Evolutionary conservation across 2,797 vertebrate species (phyloP).

Genomic region (Hydrocynus forskahlii): DNA sequence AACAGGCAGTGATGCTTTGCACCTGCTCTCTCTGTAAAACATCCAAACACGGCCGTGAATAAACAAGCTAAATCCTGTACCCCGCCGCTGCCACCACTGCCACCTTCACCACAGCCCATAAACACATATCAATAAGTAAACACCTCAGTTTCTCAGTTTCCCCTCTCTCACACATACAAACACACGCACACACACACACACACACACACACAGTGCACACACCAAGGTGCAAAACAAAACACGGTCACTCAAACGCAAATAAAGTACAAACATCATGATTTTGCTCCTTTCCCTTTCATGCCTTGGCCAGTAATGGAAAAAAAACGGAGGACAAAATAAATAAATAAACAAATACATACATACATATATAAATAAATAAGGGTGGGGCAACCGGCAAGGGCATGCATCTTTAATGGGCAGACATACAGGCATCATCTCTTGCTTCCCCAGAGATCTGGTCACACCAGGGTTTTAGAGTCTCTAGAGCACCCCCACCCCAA

Average conservation of each 20-base stretch:
- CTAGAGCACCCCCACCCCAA: constrained; percentile 35
- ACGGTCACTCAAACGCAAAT: constrained; percentile 17
- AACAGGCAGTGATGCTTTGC: constrained; percentile 39
- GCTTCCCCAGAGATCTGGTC: constrained; percentile 72
- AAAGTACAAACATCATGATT: not conserved
- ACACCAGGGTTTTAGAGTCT: constrained; percentile 68
- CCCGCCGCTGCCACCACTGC: constrained; percentile 46
- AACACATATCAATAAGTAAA: constrained; percentile 83
- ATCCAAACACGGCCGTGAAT: constrained; percentile 79
- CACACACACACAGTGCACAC: constrained; percentile 38
- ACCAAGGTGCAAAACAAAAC: constrained; percentile 30
- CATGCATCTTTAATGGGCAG: constrained; percentile 75
- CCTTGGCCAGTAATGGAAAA: constrained; percentile 46
- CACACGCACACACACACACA: too few species aligned
- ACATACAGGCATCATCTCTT: constrained; percentile 61
- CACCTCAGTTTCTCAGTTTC: constrained; percentile 68
- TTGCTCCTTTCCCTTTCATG: constrained; percentile 15
- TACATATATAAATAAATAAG: constrained; percentile 27
- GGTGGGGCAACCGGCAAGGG: constrained; percentile 42
- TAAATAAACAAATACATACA: constrained; percentile 30
- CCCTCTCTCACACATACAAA: constrained; percentile 52
- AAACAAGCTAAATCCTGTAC: constrained; percentile 75
- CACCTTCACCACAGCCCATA: constrained; percentile 61
- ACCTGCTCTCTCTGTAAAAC: constrained; percentile 84
- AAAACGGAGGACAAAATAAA: constrained; percentile 34